Evolutionary conservation across 1,140 invertebrate species (phyloP).

Genomic region (Orius insidiosus): DNA sequence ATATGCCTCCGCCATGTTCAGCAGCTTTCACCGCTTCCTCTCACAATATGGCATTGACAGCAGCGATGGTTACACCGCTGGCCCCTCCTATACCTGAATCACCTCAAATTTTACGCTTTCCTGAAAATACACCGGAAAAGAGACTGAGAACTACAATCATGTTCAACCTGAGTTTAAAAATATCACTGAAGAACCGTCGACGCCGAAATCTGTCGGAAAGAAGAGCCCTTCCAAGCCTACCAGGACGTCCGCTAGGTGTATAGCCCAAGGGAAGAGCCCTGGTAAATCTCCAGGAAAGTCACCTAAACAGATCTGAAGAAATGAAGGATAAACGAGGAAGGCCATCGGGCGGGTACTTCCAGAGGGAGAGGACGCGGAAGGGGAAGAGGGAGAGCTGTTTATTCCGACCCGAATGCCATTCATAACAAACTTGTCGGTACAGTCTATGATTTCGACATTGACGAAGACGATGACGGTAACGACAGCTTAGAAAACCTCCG

Average conservation of each 20-base stretch:
- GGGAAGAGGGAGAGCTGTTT: slow-evolving; percentile 28
- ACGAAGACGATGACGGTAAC: slow-evolving; percentile 49
- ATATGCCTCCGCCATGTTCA: slow-evolving; percentile 36
- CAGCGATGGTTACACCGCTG: slow-evolving; percentile 44
- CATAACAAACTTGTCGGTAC: slow-evolving; percentile 66
- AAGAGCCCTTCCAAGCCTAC: slow-evolving; percentile 46
- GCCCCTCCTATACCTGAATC: slow-evolving; percentile 21
- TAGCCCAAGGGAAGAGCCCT: slow-evolving; percentile 39
- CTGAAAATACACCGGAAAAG: slow-evolving; percentile 10
- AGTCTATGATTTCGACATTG: slow-evolving; percentile 71
- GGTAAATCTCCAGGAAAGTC: slow-evolving; percentile 54
- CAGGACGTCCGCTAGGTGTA: slow-evolving; percentile 40
- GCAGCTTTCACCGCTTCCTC: slow-evolving; percentile 59
- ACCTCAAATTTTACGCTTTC: slow-evolving; percentile 16
- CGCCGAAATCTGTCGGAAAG: slow-evolving; percentile 27
- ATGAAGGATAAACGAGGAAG: slow-evolving; percentile 28
- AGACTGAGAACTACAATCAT: slow-evolving; percentile 14
- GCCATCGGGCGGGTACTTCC: slow-evolving; percentile 29
- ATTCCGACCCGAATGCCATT: slow-evolving; percentile 31
- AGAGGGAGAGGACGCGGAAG: slow-evolving; percentile 52
- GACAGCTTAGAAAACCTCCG: slow-evolving; percentile 59
- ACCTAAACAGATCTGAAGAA: slow-evolving; percentile 34
- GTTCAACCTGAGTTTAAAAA: slow-evolving; percentile 8
- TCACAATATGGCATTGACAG: slow-evolving; percentile 56
- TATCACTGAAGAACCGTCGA: slow-evolving; percentile 12